Evolutionary conservation across 2,797 vertebrate genomes (phyloP), one percentile per base, ranked within the genome.

Genomic region (Atherinosoma microstoma): DNA sequence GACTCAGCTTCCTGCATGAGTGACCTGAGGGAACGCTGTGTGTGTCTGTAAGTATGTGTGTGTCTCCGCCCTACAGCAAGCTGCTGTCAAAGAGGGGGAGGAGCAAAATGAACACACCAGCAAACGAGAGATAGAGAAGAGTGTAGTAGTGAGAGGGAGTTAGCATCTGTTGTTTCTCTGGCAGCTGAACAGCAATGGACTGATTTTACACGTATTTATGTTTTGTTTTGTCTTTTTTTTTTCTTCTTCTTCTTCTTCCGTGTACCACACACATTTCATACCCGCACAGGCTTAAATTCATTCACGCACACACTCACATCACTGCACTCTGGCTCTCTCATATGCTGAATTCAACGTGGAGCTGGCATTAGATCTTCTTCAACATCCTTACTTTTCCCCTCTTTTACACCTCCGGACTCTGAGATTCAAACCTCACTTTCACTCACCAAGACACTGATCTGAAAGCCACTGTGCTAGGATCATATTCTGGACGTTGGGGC

Each of bases 101-200:
- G 91, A 87, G 90, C 85, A 56, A 89, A 71, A 70, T 3, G 35
- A 83, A 75, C 67, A 65, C 84, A 86, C 70, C 84, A 84, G 86
- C 63, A 57, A 84, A 70, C 22, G 49, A 70, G 84, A 81, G 70
- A 75, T 58, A 68, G 84, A 76, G 64, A 79, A 73, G 74, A 87
- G 71, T 68, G 71, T 83, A 85, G 82, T 82, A 73, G 63, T 80
- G 79, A 58, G 58, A 84, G 81, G 81, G 90, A 88, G 86, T 85
- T 87, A 87, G 90, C 91, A 92, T 93, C 92, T 92, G 92, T 92
- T 92, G 87, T 91, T 88, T 86, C 84, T 70, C 71, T 84, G 74
- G 87, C 86, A 86, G 82, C 87, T 87, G 70, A 89, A 79, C 85
- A 79, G 76, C 85, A 59, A 78, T 79, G 80, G 84, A 85, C 78